Conservation (phyloP, 2,113 vertebrate genomes). For the Xiphophorus couchianus region DNA sequence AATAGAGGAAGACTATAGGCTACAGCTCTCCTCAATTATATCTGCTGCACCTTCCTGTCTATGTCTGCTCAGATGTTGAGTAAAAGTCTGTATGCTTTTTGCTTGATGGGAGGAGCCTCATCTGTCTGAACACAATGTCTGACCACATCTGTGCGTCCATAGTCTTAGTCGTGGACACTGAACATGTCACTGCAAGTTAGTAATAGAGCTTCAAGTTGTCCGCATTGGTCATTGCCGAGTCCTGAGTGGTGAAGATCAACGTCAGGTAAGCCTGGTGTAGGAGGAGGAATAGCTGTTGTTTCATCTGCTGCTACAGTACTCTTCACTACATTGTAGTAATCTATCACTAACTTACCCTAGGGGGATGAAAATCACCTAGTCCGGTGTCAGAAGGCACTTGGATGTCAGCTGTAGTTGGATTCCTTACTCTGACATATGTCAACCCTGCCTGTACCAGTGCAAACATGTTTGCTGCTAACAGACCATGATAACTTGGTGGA, state of each 20-base stretch:
- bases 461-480: conserved; percentile 1
- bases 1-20: neutral
- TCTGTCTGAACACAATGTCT: neutral
- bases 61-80: neutral
- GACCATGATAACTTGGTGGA: neutral
- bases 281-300: neutral
- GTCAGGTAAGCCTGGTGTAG: neutral
- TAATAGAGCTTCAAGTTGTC: neutral
- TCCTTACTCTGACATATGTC: neutral
- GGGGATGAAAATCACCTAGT: neutral
- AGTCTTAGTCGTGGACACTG: neutral
- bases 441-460: neutral
- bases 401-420: neutral
- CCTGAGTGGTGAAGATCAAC: neutral
- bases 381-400: neutral
- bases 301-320: neutral
- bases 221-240: neutral
- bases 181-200: neutral
- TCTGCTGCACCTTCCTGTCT: neutral
- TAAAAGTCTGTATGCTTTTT: neutral
- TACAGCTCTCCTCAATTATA: neutral
- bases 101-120: neutral
- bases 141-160: neutral
- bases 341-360: neutral
- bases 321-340: neutral